A percentile compares a stretch with the other conserved stretches of the same genome.
Conservation (phyloP, 2,113 vertebrate genomes). For the Bufo bufo region DNA sequence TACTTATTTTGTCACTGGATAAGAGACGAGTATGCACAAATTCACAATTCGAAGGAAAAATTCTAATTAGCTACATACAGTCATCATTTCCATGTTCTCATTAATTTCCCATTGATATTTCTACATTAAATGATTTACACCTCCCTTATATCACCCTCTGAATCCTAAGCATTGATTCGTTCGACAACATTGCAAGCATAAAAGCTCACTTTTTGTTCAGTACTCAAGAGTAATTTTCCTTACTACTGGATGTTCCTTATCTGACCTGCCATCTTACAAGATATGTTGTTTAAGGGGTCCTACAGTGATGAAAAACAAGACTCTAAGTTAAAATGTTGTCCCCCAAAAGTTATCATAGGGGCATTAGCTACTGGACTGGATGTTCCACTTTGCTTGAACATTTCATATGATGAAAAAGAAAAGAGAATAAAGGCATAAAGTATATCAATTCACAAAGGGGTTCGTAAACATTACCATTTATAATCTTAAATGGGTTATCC, state of each 20-base stretch:
- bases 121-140: neutral
- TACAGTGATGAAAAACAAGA: too few species aligned
- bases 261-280: neutral
- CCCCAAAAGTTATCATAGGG: too few species aligned
- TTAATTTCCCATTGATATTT: neutral
- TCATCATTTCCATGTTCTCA: neutral
- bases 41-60: neutral
- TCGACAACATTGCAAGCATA: neutral
- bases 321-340: too few species aligned
- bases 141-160: neutral
- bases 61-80: slow-evolving; percentile 1
- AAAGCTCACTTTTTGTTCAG: neutral
- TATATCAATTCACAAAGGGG: too few species aligned
- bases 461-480: too few species aligned
- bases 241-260: neutral
- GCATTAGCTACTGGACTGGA: too few species aligned
- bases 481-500: too few species aligned
- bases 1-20: slow-evolving; percentile 6
- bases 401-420: too few species aligned
- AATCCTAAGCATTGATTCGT: neutral
- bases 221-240: neutral
- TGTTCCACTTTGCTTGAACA: too few species aligned
- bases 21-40: neutral
- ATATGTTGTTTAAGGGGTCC: too few species aligned
- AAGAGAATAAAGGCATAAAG: too few species aligned